phyloP scores from a whole-genome alignment of 2,888 invertebrate genomes.

The Allygus modestus region DNA sequence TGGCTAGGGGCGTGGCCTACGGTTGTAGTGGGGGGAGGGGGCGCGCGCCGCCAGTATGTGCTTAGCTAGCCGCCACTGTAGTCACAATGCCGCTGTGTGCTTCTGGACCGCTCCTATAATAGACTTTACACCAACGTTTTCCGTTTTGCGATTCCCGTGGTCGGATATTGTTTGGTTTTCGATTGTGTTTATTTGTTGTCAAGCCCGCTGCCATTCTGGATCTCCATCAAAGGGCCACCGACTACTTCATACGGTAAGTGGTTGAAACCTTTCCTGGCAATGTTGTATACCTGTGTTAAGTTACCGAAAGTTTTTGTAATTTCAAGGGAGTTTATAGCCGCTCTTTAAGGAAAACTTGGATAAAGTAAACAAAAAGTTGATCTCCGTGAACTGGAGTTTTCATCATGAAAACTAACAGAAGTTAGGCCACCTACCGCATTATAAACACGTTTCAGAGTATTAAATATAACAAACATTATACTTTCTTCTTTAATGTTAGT shows the following conservation, averaged over 20 bases:
- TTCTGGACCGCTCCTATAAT: conserved; percentile 6
- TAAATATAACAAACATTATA: too few relatives aligned
- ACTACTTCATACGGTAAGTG: conserved; percentile 52
- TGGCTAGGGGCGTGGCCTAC: conserved; percentile 22
- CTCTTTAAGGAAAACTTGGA: too few relatives aligned
- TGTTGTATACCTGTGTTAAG: not conserved
- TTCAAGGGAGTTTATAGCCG: too few relatives aligned
- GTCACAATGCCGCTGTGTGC: conserved; percentile 35
- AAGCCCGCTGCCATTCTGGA: conserved; percentile 44
- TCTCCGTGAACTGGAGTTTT: too few relatives aligned
- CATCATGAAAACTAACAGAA: too few relatives aligned
- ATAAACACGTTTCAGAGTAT: too few relatives aligned
- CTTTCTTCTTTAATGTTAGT: too few relatives aligned
- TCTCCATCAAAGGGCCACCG: conserved; percentile 56
- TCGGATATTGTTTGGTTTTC: conserved; percentile 47
- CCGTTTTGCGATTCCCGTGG: conserved; percentile 20
- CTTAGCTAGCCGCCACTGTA: not conserved
- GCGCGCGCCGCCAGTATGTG: conserved; percentile 4
- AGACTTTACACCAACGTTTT: not conserved
- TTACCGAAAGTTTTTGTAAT: too few relatives aligned
- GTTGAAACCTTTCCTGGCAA: not conserved
- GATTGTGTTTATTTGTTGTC: conserved; percentile 46
- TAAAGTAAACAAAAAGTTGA: too few relatives aligned
- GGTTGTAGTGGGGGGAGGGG: conserved; percentile 28
- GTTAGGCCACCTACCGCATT: too few relatives aligned